Percentiles rank a stretch among this genome's conserved stretches.
Evolutionary conservation across 2,888 invertebrate species (phyloP).

Genomic region (Orchesella flavescens): DNA sequence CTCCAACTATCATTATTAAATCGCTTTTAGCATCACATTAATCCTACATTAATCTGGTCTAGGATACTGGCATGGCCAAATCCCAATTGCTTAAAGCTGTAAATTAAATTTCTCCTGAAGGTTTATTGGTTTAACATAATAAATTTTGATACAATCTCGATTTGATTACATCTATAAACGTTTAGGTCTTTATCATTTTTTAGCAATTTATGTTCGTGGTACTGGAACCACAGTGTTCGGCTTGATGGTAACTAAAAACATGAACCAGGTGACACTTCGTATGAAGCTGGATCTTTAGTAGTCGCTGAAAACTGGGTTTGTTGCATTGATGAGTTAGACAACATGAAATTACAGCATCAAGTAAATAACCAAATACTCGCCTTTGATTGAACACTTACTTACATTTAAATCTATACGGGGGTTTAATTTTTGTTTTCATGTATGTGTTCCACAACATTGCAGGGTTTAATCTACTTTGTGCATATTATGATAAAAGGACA

Average conservation of each 20-base stretch:
- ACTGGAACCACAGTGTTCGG: constrained; percentile 88
- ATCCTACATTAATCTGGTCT: no score
- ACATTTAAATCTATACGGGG: no score
- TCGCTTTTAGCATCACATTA: no score
- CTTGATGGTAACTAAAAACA: constrained; percentile 83
- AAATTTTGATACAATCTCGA: no score
- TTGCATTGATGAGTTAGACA: no score
- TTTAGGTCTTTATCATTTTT: no score
- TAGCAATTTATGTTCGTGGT: constrained; percentile 92
- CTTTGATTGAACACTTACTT: not conserved
- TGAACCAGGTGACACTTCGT: constrained; percentile 85
- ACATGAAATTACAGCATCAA: constrained; percentile 86
- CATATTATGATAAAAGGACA: constrained; percentile 90
- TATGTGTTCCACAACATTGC: constrained; percentile 86
- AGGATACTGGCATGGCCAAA: constrained; percentile 85
- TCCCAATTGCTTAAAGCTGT: constrained; percentile 88
- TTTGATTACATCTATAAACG: not conserved
- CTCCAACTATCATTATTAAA: constrained; percentile 61
- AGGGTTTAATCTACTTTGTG: constrained; percentile 92
- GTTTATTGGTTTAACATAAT: constrained; percentile 76
- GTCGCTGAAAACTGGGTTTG: no score
- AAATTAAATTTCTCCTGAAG: constrained; percentile 87
- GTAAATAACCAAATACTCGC: no score
- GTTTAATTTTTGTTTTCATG: constrained; percentile 81
- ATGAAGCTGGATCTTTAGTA: constrained; percentile 91